Evolutionary conservation across 2,888 invertebrate genomes (phyloP), one percentile per base, ranked within the genome.

Genomic region (Drosophila cognata): DNA sequence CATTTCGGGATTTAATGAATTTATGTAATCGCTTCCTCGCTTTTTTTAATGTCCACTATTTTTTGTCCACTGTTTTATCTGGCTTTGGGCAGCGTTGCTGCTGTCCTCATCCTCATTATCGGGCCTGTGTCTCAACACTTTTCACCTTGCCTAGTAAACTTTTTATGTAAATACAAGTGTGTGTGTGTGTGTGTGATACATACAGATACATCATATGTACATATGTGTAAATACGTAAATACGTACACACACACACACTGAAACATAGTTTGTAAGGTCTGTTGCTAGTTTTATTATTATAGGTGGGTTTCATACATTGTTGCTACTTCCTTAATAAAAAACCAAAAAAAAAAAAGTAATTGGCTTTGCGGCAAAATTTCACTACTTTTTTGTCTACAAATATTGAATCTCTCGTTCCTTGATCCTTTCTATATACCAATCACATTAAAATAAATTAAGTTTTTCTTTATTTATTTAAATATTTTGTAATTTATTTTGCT

Each of bases 11-110:
- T 21, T 82, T 86, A 73, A 80, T 82, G 81, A 82, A 76, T 82
- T 86, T 82, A 83, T 82, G 77, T 80, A 82, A 86, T 83, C 81
- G 76, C 67, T 75, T 71, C 66, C 55, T 68, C 36, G 48, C 13
- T 13, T 65, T 33, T 51, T 61, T 52, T 55, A 62, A 13, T 10
- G 21, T 50, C 41, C 33, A 63, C 51, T 35, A 33, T 38, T 78
- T 73, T 61, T n/a, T n/a, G n/a, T n/a, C n/a, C n/a, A n/a, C n/a
- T 61, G 56, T 59, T 48, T 53, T 52, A 60, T 72, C 59, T 57
- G 72, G 62, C 61, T 64, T 56, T 53, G 63, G 41, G 63, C 64
- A 46, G 52, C 25, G 36, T 38, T 36, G 53, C n/a, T 33, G 36
- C 28, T 28, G 56, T 29, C n/a, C n/a, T 36, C 33, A 50, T 77